Evolutionary conservation across 1,140 invertebrate genomes (phyloP), one percentile per base, ranked within the genome.

Genomic region (Planococcus citri): DNA sequence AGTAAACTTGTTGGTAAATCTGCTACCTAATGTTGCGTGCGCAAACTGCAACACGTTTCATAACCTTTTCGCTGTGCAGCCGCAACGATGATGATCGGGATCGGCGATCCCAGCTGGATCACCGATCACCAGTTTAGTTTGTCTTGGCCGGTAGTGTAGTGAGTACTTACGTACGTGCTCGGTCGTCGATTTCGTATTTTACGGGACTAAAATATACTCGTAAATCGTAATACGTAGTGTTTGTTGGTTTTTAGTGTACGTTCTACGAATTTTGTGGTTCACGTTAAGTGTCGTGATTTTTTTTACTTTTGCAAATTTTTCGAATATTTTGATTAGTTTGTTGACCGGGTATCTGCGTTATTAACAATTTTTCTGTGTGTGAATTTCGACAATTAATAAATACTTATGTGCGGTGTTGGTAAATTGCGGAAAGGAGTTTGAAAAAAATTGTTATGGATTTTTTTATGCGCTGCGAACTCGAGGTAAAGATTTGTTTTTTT

Each of bases 21-120:
- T 17, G 41, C 41, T 51, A 33, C 41, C 41, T 51, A 51, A 20
- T 6, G 41, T 51, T 51, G 41, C 41, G 41, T 51, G 41, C 41
- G 41, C 41, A 51, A 51, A 51, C 41, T 51, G 41, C 41, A 51
- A 51, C 41, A 51, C 41, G 41, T 51, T 51, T 51, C 41, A 20
- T 51, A 51, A 51, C 41, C n/a, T 51, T 51, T 51, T 33, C 12
- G 4, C 41, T 9, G 12, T 51, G 17, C 41, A 17, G 17, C 41
- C 17, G 17, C 41, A 17, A 51, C 41, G 41, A 51, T 51, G 12
- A 51, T 51, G 17, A 51, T 51, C 41, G 17, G 41, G 17, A 51
- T 51, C 41, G 17, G 41, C 4, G 17, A 17, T 51, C 12, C 41
- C 41, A 51, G 41, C 41, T 51, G 41, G 41, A 51, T 9, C n/a